These are phyloP conservation scores for Pseudomugil tenellus DNA, from an alignment of 2,797 vertebrate species.

Conservation along the genomic window DNA sequence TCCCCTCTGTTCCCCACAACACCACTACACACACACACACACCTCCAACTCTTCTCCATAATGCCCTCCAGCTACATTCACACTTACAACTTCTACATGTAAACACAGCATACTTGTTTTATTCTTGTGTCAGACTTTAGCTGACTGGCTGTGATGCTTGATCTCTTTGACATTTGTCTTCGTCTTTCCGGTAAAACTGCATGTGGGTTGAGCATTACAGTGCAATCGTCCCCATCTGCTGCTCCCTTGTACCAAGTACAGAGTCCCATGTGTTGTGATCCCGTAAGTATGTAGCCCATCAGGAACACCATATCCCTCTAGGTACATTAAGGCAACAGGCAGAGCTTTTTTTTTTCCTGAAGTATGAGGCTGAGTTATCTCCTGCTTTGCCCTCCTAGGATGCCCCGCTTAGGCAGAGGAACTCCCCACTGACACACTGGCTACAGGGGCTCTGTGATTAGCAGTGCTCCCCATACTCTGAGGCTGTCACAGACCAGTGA, in stretches of 20 bases:
- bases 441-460: slow-evolving; percentile 73
- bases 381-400: slow-evolving; percentile 67
- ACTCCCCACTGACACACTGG: slow-evolving; percentile 66
- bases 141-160: slow-evolving; percentile 23
- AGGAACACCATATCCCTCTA: slow-evolving; percentile 64
- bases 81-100: slow-evolving; percentile 55
- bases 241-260: slow-evolving; percentile 39
- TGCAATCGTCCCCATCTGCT: slow-evolving; percentile 32
- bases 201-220: slow-evolving; percentile 19
- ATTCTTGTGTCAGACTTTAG: slow-evolving; percentile 22
- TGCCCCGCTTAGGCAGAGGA: slow-evolving; percentile 73
- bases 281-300: slow-evolving; percentile 56
- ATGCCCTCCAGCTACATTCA: slow-evolving; percentile 55
- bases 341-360: slow-evolving; percentile 46
- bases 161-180: slow-evolving; percentile 19
- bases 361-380: slow-evolving; percentile 61
- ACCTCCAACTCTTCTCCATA: slow-evolving; percentile 22
- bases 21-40: not conserved
- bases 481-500: slow-evolving; percentile 76
- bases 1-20: slow-evolving; percentile 16
- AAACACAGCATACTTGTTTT: slow-evolving; percentile 47
- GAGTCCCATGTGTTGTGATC: slow-evolving; percentile 48
- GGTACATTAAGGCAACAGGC: slow-evolving; percentile 75
- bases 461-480: slow-evolving; percentile 68
- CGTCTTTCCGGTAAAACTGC: slow-evolving; percentile 20